Base-by-base conservation (phyloP, 2,888 invertebrate species). In the Torymus aiolomorphi region DNA sequence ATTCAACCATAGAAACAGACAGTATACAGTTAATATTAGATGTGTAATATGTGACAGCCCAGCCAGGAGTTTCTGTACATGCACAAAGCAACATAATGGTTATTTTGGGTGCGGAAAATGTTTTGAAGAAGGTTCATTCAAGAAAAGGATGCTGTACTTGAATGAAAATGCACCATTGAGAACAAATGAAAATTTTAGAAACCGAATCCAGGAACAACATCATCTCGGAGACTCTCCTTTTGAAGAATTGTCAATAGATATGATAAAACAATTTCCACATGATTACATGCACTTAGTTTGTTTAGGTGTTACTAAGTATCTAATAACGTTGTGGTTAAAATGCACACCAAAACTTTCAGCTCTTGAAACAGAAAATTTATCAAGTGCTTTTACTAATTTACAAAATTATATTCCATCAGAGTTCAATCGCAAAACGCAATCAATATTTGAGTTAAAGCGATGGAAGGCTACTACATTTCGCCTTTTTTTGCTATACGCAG, bases 241-340 rank as follows among this genome's bases (percentile, higher is more conserved):
- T 66, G 66, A 66, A 49, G 4, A 14, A 11, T 16, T 66, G 4
- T 3, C 5, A 14, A 42, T 66, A 8, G 66, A 66, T 66, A 66
- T 66, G 66, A n/a, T 66, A 5, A 42, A 42, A 8, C 66, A 66
- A 66, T 66, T 66, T 51, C 66, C 66, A 16, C 4, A 42, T 31
- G 66, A 66, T 49, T 66, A 66, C 16, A 66, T 66, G 66, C 66
- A 57, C 57, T n/a, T 57, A 4, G 57, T 57, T 8, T 57, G 57
- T n/a, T 14, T 57, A 57, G 57, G 57, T 57, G 57, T 57, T n/a
- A 57, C 57, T 13, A 57, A 57, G 14, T 14, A 13, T 4, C 10
- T 57, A 14, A 14, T 57, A 12, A 57, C 10, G 14, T 57, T 57
- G n/a, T 57, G 57, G 57, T 12, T 57, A 57, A 57, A 57, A 3